A percentile compares a stretch with the other conserved stretches of the same genome.
Evolutionary conservation across 2,888 invertebrate species (phyloP).

Genomic region (Augiades crinisus): DNA sequence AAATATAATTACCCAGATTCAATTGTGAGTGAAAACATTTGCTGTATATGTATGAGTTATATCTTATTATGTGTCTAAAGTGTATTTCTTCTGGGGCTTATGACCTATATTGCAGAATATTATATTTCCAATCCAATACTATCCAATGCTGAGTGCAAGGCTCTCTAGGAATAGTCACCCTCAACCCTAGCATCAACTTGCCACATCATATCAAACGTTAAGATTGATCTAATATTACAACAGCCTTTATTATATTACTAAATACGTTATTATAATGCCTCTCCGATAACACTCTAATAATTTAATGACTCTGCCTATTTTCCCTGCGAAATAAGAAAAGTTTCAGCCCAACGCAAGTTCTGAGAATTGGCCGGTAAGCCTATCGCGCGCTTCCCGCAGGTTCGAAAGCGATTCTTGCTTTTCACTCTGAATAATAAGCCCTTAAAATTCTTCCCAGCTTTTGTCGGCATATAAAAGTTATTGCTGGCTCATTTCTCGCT

Average conservation of each 20-base stretch:
- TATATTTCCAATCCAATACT: no score
- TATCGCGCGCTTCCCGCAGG: not conserved
- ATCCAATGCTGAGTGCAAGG: no score
- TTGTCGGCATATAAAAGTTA: not conserved
- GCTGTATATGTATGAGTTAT: no score
- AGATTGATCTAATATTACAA: no score
- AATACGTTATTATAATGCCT: not conserved
- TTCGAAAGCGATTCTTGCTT: not conserved
- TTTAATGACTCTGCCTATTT: slow-evolving; percentile 4
- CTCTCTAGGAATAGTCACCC: no score
- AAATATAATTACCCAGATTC: not conserved
- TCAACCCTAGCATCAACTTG: no score
- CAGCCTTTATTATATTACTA: no score
- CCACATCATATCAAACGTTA: no score
- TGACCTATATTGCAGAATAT: no score
- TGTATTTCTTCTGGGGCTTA: no score
- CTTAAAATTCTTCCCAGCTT: not conserved
- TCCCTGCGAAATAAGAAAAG: slow-evolving; percentile 14
- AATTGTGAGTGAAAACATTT: no score
- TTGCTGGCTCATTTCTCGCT: not conserved
- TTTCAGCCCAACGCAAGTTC: not conserved
- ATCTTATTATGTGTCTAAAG: no score
- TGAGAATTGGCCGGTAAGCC: slow-evolving; percentile 8
- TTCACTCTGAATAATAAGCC: not conserved
- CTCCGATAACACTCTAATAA: not conserved